Evolutionary conservation across 2,888 invertebrate genomes (phyloP), one percentile per base, ranked within the genome.

Genomic region (Petrophora chlorosata): DNA sequence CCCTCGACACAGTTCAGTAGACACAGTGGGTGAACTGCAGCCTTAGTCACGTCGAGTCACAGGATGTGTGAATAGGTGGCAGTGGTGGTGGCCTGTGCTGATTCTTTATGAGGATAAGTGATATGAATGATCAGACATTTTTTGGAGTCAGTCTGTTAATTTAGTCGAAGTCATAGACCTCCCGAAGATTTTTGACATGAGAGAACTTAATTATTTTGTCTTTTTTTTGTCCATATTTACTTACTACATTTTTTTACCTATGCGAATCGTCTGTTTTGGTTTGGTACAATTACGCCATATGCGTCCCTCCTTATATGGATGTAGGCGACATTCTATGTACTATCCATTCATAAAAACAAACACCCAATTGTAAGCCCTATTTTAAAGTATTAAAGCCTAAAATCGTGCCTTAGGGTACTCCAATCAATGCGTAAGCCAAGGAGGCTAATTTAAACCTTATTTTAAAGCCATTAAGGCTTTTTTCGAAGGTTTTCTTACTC

Each of bases 281-380:
- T 61, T 52, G 51, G 58, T 54, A 59, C 60, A 66, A 68, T 70
- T 70, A 70, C 63, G 67, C 67, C 72, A 71, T 71, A 65, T 70
- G 71, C 59, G 64, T 47, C 50, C 40, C 45, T 52, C 57, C 59
- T 43, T 52, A 52, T 55, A 65, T 48, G 61, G 53, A 53, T 42
- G 53, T 53, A 43, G 58, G 41, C 48, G 61, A 63, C 63, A 63
- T 61, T 64, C 58, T 56, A 53, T 56, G 49, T 47, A 35, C 14
- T 35, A 25, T 34, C 38, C 47, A 49, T 47, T 42, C 44, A 29
- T 33, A 2, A 34, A 35, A 39, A 40, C 23, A 9, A 42, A 10
- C 46, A 39, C 3, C 25, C 14, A 38, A 44, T 38, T 54, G 43
- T 45, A 28, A 40, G 46, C 54, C 53, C 49, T 56, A 56, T 47